A percentile compares a stretch with the other conserved stretches of the same genome.
These are phyloP conservation scores for Drosophila nikananu DNA, from an alignment of 1,140 invertebrate genomes.

Conservation along the genomic window DNA sequence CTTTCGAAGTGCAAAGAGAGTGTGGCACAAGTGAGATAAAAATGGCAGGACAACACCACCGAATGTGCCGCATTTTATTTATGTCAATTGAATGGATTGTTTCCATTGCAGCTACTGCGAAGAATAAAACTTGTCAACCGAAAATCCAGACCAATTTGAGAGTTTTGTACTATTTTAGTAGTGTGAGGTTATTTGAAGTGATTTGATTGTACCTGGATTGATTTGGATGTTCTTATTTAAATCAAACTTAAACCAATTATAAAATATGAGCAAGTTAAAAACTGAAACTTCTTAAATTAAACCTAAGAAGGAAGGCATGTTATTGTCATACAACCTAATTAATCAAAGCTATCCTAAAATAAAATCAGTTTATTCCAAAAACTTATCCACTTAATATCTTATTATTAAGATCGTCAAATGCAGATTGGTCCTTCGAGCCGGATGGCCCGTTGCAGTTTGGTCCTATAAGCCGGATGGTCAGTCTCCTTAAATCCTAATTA, in stretches of 20 bases:
- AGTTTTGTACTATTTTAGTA: neutral
- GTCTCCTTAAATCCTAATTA: neutral
- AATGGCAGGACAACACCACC: slow-evolving; percentile 18
- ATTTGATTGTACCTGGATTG: neutral
- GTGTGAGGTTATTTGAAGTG: neutral
- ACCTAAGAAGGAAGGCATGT: no score
- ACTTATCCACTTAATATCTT: neutral
- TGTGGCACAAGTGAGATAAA: slow-evolving; percentile 49
- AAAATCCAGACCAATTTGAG: neutral
- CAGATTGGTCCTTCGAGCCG: neutral
- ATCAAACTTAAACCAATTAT: neutral
- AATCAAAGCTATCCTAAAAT: neutral
- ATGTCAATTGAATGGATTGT: slow-evolving; percentile 16
- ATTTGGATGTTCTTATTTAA: neutral
- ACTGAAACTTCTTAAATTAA: neutral
- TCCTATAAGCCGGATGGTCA: neutral
- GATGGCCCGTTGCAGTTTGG: neutral
- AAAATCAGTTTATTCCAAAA: neutral
- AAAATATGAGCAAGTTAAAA: neutral
- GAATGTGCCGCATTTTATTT: slow-evolving; percentile 14
- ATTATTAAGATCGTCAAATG: neutral
- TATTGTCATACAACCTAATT: no score
- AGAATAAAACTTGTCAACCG: neutral
- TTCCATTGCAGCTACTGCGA: neutral
- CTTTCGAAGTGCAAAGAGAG: slow-evolving; percentile 29